Base-by-base conservation (phyloP, 1,140 invertebrate genomes). In the Telenomus remus region DNA sequence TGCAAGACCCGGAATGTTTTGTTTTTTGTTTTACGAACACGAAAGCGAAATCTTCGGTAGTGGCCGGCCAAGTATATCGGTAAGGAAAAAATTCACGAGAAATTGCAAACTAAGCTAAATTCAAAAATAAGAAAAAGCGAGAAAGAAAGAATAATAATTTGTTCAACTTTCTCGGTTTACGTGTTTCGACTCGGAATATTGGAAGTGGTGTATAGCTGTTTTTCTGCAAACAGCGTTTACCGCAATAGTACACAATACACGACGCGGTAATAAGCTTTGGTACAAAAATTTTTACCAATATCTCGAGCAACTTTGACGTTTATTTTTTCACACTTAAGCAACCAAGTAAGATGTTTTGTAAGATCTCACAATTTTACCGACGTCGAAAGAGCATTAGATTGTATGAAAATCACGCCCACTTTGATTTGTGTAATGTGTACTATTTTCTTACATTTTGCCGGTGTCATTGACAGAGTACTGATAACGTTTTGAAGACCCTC, bases 141-240 rank as follows among this genome's bases (percentile, higher is more conserved):
- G 79, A 80, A 68, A 44, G 72, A 56, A 69, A 43, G 43, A 70
- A 79, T 71, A 71, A 74, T 70, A 65, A 74, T 71, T 75, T 74
- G 78, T 74, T 82, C 81, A 84, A 84, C 79, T 71, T 82, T 77
- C 74, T 68, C 44, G 54, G 61, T 76, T 80, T 81, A 84, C 82
- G 82, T 84, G 83, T 75, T 68, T 39, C 53, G 82, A 81, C 79
- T 83, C 4, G 8, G n/a, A 68, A 74, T 61, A 49, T 55, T 54
- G 61, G 42, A 64, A 55, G 14, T 60, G 47, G 43, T 44, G 34
- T 65, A 55, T 66, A 63, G 54, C 53, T 27, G 68, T 56, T 76
- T 65, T 33, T 46, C 55, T 60, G 60, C 54, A 79, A 79, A 79
- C 75, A 80, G 57, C 46, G 55, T 80, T 81, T 80, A 69, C 64